Evolutionary conservation across 2,797 vertebrate genomes (phyloP), one percentile per base, ranked within the genome.

Genomic region (Molossus molossus): DNA sequence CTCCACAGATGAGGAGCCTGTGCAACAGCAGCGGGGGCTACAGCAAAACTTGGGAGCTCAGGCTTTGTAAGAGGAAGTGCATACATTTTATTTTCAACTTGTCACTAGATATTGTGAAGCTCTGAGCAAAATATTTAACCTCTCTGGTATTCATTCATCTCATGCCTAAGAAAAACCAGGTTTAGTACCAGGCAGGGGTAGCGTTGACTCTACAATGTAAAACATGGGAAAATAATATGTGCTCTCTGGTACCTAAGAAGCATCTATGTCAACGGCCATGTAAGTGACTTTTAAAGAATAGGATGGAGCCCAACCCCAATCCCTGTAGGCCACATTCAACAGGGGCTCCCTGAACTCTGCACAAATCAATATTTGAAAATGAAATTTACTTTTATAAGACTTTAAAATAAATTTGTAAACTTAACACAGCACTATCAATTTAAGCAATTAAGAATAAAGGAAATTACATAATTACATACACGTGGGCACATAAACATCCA

Each of bases 351-450:
- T 57, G 11, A 79, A 67, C 37, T 62, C 62, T 90, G 64, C 45
- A 37, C 21, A 75, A 73, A 79, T 40, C 62, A 58, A 6, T 55
- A 92, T n/a, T 37, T 65, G 29, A 77, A 94, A 84, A 77, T 33
- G 14, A 3, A 91, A 90, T 67, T 83, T 23, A 50, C 33, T 79
- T 73, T 82, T 48, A 25, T 1, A 37, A 70, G 25, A 67, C 58
- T 91, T 90, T 76, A 84, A 96, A 86, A 70, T 64, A 90, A 94
- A 83, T 72, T 27, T 64, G 33, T 48, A 80, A 94, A 69, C 53
- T 91, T 76, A 84, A 79, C 23, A 87, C 23, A 86, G 81, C 73
- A 37, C 58, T 76, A 72, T 76, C 76, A 79, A 21, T 25, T 33
- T 73, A 58, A 81, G n/a, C 21, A 82, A 65, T 18, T 37, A 64